phyloP scores from a whole-genome alignment of 64 coral and sea anemone species.

The Catalaphyllia jardinei region DNA sequence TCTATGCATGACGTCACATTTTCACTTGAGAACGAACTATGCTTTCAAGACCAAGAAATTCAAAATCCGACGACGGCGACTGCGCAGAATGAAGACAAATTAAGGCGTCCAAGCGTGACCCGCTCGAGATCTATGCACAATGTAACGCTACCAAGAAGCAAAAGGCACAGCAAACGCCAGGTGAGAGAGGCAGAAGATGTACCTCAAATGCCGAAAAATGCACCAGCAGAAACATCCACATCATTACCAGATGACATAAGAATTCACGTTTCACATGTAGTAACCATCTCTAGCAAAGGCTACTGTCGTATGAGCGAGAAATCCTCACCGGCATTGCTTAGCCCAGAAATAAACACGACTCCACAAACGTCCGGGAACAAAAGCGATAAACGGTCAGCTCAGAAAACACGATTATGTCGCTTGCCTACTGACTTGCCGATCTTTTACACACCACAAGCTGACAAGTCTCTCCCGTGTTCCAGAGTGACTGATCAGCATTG shows the following conservation, averaged over 20 bases:
- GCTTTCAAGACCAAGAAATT: not conserved
- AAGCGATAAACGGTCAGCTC: not conserved
- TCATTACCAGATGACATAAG: not conserved
- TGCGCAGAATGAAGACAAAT: not conserved
- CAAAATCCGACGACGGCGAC: not conserved
- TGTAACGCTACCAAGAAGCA: not conserved
- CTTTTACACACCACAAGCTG: not conserved
- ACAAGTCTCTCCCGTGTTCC: not conserved
- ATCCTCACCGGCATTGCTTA: not conserved
- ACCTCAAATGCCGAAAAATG: not conserved
- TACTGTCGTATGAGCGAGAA: not conserved
- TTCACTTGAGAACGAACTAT: not conserved
- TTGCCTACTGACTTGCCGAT: constrained; percentile 26
- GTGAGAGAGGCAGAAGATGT: constrained; percentile 35
- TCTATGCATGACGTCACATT: constrained; percentile 43
- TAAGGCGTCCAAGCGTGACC: not conserved
- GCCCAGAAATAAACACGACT: not conserved
- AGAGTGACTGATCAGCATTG: not conserved
- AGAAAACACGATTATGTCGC: constrained; percentile 11
- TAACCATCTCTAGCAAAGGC: not conserved
- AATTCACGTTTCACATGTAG: not conserved
- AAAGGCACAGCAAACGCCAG: not conserved
- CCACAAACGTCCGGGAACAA: not conserved
- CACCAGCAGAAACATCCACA: not conserved
- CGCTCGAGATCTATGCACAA: constrained; percentile 14